Percentiles rank a stretch among this genome's conserved stretches.
These are phyloP conservation scores for Trachelus iudaicus DNA, from an alignment of 2,888 invertebrate species.

Conservation along the genomic window DNA sequence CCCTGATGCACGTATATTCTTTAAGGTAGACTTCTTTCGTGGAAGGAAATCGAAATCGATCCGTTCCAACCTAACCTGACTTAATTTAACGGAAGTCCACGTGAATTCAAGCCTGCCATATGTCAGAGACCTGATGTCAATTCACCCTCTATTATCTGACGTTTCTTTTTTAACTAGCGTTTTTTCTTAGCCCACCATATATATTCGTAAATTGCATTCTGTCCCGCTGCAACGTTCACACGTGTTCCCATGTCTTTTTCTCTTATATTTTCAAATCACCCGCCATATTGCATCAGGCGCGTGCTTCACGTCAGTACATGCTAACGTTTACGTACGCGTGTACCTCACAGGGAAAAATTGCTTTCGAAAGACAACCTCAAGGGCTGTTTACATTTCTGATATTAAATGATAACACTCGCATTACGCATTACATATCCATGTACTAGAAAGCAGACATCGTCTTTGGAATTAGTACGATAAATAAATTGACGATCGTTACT, in stretches of 20 bases:
- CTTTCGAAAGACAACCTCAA: background rate
- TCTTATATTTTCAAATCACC: background rate
- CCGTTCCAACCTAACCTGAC: background rate
- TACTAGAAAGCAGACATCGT: background rate
- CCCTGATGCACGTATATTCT: background rate
- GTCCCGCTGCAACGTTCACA: background rate
- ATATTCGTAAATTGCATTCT: background rate
- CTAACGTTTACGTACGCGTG: background rate
- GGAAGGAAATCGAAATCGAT: background rate
- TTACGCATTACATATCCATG: background rate
- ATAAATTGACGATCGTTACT: background rate
- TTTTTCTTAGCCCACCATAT: background rate
- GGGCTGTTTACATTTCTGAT: background rate
- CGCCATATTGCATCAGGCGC: background rate
- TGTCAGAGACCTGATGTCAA: background rate
- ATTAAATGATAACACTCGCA: background rate
- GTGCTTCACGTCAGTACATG: background rate
- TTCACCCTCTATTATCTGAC: background rate
- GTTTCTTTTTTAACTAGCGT: background rate
- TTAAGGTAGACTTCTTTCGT: background rate
- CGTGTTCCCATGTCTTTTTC: background rate
- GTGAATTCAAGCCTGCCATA: background rate
- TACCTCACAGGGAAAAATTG: background rate
- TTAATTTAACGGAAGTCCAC: background rate
- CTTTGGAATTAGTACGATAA: background rate